A percentile compares a stretch with the other conserved stretches of the same genome.
Evolutionary conservation across 2,113 vertebrate species (phyloP).

Genomic region (Thamnaconus septentrionalis): DNA sequence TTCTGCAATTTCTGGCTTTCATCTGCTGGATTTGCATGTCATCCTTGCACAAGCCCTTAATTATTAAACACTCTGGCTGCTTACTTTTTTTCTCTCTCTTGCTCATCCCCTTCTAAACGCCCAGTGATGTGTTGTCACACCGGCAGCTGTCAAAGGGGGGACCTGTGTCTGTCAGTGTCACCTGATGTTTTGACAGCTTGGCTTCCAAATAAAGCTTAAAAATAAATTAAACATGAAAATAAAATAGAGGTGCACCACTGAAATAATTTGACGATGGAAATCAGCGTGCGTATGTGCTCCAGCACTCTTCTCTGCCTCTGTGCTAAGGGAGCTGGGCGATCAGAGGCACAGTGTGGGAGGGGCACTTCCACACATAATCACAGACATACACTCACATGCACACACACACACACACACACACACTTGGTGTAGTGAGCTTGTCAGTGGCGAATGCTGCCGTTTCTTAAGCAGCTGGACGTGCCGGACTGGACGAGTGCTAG

Average conservation of each 20-base stretch:
- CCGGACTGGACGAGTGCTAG: slow-evolving; percentile 17
- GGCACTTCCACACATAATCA: slow-evolving; percentile 31
- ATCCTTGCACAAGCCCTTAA: slow-evolving; percentile 1
- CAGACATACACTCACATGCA: slow-evolving; percentile 14
- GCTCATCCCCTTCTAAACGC: slow-evolving; percentile 12
- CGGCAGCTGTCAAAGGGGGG: not conserved
- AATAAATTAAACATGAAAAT: too few relatives aligned
- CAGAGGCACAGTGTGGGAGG: slow-evolving; percentile 61
- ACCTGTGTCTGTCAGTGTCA: slow-evolving; percentile 15
- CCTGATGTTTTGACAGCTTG: too few relatives aligned
- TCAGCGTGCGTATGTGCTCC: slow-evolving; percentile 17
- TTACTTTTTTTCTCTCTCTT: slow-evolving; percentile 17
- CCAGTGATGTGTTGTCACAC: not conserved
- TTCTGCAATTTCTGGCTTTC: slow-evolving; percentile 8
- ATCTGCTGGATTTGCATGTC: slow-evolving; percentile 3
- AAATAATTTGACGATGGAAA: slow-evolving; percentile 4
- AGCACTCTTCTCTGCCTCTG: slow-evolving; percentile 37
- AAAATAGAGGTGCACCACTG: not conserved
- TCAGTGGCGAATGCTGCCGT: slow-evolving; percentile 53
- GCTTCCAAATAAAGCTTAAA: too few relatives aligned
- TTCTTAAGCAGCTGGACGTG: slow-evolving; percentile 52
- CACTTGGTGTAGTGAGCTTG: slow-evolving; percentile 38
- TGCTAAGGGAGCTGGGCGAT: slow-evolving; percentile 33
- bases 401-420: slow-evolving; percentile 23
- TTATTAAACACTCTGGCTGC: too few relatives aligned